Evolutionary conservation across 2,888 invertebrate species (phyloP).

Genomic region (Chalcosyrphus nemorum): DNA sequence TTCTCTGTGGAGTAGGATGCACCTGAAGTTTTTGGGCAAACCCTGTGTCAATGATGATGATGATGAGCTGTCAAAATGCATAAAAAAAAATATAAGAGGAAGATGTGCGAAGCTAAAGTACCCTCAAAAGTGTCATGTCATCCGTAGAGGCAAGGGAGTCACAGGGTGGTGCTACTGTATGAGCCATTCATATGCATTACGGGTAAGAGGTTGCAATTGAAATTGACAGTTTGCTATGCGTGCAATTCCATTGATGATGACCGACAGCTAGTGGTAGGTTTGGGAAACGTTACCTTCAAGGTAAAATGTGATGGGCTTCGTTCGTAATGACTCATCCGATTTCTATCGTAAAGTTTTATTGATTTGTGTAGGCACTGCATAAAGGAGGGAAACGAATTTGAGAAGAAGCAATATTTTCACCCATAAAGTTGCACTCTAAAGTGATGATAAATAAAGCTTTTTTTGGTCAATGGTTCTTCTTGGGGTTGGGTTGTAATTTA

Average conservation of each 20-base stretch:
- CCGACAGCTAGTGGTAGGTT: neutral
- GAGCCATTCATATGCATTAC: neutral
- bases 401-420: neutral
- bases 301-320: neutral
- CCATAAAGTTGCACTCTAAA: neutral
- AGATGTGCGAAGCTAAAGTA: neutral
- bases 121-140: conserved; percentile 17
- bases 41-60: conserved; percentile 12
- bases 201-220: neutral
- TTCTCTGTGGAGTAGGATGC: neutral
- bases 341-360: conserved; percentile 37
- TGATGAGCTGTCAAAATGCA: conserved; percentile 15
- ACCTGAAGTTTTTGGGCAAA: neutral
- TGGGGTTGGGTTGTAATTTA: too few relatives aligned
- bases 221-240: conserved; percentile 7
- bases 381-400: conserved; percentile 33
- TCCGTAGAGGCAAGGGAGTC: conserved; percentile 16
- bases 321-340: conserved; percentile 4
- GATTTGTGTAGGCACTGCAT: conserved; percentile 1
- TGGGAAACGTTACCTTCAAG: neutral
- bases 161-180: neutral
- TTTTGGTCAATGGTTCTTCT: too few relatives aligned
- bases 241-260: conserved; percentile 1
- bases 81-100: neutral
- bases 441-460: neutral